A percentile compares a stretch with the other conserved stretches of the same genome.
Conservation (phyloP, 2,888 invertebrate genomes). For the Acleris literana region DNA sequence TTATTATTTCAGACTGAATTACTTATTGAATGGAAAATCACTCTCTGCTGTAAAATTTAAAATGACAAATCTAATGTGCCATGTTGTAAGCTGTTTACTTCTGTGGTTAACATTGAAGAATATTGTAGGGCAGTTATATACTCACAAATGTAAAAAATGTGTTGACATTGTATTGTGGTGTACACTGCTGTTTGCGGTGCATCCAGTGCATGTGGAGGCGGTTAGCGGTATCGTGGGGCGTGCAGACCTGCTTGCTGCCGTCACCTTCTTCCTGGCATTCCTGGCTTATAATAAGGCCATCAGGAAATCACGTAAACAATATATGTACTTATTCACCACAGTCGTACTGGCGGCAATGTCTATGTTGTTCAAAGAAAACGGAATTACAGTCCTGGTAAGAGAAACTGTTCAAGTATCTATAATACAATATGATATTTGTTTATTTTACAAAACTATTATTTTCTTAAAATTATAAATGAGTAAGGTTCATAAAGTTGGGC, state of each 20-base stretch:
- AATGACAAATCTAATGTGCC: constrained; percentile 89
- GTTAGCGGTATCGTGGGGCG: constrained; percentile 96
- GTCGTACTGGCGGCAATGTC: constrained; percentile 84
- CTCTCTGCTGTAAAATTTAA: constrained; percentile 87
- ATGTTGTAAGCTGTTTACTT: constrained; percentile 80
- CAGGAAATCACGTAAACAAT: constrained; percentile 40
- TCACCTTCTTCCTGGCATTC: constrained; percentile 89
- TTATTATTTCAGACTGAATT: constrained; percentile 85
- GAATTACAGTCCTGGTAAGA: constrained; percentile 93
- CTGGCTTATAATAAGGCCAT: constrained; percentile 83
- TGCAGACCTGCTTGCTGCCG: constrained; percentile 93
- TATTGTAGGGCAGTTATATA: constrained; percentile 45
- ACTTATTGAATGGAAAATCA: constrained; percentile 83
- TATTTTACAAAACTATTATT: too few relatives aligned
- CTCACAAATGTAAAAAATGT: constrained; percentile 37
- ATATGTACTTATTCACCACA: constrained; percentile 54
- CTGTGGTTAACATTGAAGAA: constrained; percentile 55
- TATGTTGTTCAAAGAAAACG: constrained; percentile 97
- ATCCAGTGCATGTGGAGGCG: constrained; percentile 97
- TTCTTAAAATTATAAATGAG: too few relatives aligned
- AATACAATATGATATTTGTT: too few relatives aligned
- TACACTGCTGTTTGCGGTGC: constrained; percentile 92
- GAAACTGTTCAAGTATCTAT: neutral
- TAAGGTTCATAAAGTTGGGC: too few relatives aligned
- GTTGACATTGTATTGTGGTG: constrained; percentile 84